Evolutionary conservation across 2,888 invertebrate genomes (phyloP).

Genomic region (Pollenia amentaria): DNA sequence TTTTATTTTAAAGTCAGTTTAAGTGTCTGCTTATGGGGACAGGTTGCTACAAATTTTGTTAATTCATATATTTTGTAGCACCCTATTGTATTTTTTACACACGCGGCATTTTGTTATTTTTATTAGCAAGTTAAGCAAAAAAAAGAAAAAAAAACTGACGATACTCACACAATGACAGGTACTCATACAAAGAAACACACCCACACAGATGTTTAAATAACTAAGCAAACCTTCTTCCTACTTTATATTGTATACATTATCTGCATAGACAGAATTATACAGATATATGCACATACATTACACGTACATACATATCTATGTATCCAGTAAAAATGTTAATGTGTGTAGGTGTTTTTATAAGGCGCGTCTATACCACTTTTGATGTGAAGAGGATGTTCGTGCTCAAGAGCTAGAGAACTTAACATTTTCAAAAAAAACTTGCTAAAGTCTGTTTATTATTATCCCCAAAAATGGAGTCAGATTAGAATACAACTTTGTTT

Average conservation of each 20-base stretch:
- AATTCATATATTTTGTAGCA: too few species aligned
- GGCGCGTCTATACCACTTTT: constrained; percentile 64
- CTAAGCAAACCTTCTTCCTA: constrained; percentile 12
- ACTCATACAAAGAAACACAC: background rate
- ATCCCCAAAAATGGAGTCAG: constrained; percentile 4
- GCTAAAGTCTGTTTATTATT: background rate
- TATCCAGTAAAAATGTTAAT: constrained; percentile 9
- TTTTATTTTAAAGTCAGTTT: too few species aligned
- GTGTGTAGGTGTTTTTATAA: constrained; percentile 53
- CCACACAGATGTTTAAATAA: background rate
- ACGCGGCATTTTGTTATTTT: constrained; percentile 5
- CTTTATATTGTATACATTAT: background rate
- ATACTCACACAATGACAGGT: constrained; percentile 1
- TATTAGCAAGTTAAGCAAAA: background rate
- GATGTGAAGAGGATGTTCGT: constrained; percentile 62
- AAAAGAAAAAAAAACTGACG: background rate
- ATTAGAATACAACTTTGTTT: constrained; percentile 1
- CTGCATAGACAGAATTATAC: background rate
- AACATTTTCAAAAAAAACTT: constrained; percentile 8
- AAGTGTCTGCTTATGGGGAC: too few species aligned
- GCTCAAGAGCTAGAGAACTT: constrained; percentile 61
- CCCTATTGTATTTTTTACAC: background rate
- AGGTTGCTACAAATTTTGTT: too few species aligned
- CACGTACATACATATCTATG: background rate
- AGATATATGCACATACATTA: background rate